Conservation (phyloP, 2,113 vertebrate genomes). For the Rhinolophus sinicus region DNA sequence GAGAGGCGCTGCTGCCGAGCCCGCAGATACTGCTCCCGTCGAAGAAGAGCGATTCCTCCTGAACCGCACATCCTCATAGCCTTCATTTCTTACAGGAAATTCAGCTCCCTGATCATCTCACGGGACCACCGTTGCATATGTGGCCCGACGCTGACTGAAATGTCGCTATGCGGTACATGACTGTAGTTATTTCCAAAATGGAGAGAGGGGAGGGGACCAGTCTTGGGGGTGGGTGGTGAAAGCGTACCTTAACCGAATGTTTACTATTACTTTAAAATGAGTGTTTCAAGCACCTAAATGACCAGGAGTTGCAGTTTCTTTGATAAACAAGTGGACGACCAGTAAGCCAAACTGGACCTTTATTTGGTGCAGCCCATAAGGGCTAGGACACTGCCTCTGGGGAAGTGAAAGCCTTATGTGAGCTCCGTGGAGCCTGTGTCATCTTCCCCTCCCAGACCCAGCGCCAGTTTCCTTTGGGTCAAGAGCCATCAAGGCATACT, state of each 20-base stretch:
- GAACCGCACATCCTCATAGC: fast-evolving
- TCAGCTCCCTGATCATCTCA: neutral
- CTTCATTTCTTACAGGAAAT: neutral
- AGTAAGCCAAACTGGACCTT: neutral
- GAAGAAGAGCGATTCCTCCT: neutral
- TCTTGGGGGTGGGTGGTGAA: too few species aligned
- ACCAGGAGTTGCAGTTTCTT: neutral
- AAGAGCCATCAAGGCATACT: conserved; percentile 44
- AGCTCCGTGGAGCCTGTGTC: neutral
- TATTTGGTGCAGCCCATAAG: neutral
- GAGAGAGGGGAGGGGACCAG: neutral
- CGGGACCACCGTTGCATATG: fast-evolving
- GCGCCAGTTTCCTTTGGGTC: neutral
- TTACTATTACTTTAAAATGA: neutral
- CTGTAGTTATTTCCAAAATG: neutral
- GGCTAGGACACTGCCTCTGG: neutral
- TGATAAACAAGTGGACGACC: neutral
- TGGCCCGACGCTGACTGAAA: neutral
- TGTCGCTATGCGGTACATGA: too few species aligned
- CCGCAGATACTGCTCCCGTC: neutral
- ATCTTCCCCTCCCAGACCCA: neutral
- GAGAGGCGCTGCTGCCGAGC: neutral
- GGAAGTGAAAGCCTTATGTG: neutral
- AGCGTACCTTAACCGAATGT: neutral
- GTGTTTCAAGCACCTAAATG: neutral